phyloP scores from a whole-genome alignment of 2,888 invertebrate genomes.

The Deroplatys truncata region DNA sequence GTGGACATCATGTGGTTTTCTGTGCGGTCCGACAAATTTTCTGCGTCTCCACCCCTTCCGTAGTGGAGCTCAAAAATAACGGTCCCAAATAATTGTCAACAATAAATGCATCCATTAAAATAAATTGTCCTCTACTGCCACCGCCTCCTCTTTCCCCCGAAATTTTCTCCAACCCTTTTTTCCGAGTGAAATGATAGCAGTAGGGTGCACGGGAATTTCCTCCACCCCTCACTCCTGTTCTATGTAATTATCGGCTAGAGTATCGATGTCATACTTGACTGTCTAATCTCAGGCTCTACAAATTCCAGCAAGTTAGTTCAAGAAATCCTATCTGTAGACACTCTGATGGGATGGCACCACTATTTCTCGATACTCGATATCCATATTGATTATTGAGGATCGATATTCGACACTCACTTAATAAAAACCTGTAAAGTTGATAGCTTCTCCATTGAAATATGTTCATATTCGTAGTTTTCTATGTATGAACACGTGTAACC shows the following conservation, averaged over 20 bases:
- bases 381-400: too few relatives aligned
- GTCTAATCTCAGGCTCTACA: not conserved
- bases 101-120: slow-evolving; percentile 22
- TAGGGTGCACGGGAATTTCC: slow-evolving; percentile 1
- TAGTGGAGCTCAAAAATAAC: slow-evolving; percentile 4
- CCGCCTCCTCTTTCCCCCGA: not conserved
- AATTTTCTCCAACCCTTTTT: not conserved
- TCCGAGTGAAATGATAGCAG: not conserved
- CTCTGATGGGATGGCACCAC: too few relatives aligned
- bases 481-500: too few relatives aligned
- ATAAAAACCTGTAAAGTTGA: too few relatives aligned
- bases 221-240: not conserved
- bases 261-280: not conserved
- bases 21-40: not conserved
- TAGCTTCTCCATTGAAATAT: too few relatives aligned
- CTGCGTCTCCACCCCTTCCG: not conserved
- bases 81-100: slow-evolving; percentile 18
- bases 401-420: too few relatives aligned
- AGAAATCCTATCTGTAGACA: too few relatives aligned
- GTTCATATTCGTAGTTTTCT: too few relatives aligned
- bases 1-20: not conserved
- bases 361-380: too few relatives aligned
- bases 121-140: slow-evolving; percentile 6
- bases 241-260: slow-evolving; percentile 1
- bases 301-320: too few relatives aligned